phyloP scores from a whole-genome alignment of 92 coral and sea anemone genomes.

The Epizoanthus stellaris region DNA sequence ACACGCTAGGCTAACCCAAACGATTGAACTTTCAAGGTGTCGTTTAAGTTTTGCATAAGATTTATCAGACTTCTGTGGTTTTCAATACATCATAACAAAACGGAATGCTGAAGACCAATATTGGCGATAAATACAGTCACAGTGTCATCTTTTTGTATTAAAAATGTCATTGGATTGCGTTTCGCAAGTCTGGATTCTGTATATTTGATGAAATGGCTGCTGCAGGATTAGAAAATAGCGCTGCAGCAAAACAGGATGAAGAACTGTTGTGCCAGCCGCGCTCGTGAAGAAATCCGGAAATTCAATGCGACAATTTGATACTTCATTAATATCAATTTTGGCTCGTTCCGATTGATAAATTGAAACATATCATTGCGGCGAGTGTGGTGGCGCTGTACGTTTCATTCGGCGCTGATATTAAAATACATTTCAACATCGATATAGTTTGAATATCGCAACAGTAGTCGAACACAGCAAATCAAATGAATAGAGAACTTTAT shows the following conservation, averaged over 20 bases:
- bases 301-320: neutral
- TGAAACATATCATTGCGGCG: constrained; percentile 12
- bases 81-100: neutral
- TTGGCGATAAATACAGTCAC: neutral
- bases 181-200: neutral
- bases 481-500: no score
- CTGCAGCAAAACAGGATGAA: neutral
- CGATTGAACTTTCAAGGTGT: neutral
- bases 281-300: constrained; percentile 6
- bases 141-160: neutral
- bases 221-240: neutral
- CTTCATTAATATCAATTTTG: constrained; percentile 3
- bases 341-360: neutral
- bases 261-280: neutral
- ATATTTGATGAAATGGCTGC: neutral
- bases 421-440: no score
- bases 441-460: no score
- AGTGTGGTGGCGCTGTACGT: no score
- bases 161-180: neutral
- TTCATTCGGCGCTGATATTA: no score
- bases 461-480: no score
- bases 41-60: constrained; percentile 3
- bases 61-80: neutral
- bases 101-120: neutral
- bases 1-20: neutral